These are phyloP conservation scores for Pelmatolapia mariae DNA, from an alignment of 2,113 vertebrate genomes.

Conservation along the genomic window DNA sequence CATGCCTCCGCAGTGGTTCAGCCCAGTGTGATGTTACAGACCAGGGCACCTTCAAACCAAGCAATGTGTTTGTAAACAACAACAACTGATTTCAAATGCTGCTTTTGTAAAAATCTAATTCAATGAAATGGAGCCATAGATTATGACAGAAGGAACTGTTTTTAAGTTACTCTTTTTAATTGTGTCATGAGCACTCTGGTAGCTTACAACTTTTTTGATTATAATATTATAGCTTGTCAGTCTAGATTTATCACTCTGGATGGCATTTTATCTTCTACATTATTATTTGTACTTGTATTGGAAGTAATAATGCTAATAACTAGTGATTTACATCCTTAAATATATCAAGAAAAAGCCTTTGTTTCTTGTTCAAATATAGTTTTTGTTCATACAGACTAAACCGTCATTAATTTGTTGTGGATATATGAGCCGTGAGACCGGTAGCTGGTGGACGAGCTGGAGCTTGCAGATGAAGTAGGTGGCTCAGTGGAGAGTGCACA, in stretches of 20 bases:
- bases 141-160: background rate
- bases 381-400: background rate
- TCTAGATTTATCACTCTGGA: background rate
- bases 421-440: background rate
- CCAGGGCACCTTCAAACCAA: constrained; percentile 42
- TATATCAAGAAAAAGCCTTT: background rate
- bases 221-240: background rate
- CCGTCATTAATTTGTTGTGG: background rate
- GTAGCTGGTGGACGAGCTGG: background rate
- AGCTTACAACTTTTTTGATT: background rate
- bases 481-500: background rate
- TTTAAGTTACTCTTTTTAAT: background rate
- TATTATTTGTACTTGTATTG: background rate
- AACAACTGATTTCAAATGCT: background rate
- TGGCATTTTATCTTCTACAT: background rate
- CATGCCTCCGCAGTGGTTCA: background rate
- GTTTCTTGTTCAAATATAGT: background rate
- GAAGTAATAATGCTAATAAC: background rate
- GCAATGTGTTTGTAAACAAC: constrained; percentile 37
- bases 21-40: constrained; percentile 38
- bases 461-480: background rate
- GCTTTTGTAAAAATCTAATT: background rate
- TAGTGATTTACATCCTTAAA: background rate
- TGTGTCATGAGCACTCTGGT: background rate
- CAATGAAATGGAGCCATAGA: background rate